Evolutionary conservation across 2,888 invertebrate species (phyloP), one percentile per base, ranked within the genome.

Genomic region (Cephus rjabovi): DNA sequence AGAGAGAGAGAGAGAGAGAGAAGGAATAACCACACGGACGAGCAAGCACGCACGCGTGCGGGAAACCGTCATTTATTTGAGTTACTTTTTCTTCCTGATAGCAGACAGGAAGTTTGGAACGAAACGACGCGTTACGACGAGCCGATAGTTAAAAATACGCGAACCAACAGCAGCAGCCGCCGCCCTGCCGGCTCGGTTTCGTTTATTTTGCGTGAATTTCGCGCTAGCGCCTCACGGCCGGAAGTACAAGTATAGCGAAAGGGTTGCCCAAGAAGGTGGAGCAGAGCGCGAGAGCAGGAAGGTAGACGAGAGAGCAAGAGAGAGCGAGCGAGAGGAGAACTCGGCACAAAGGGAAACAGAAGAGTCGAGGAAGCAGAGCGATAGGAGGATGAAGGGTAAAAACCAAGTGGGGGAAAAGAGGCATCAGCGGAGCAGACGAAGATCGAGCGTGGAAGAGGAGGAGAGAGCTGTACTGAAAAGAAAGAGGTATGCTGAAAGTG

Each of bases 171-270:
- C 40, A 23, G 40, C 40, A 6, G 40, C 23, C 40, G 71, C 15
- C 31, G 71, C 11, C 33, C 71, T 71, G 23, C 40, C 40, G 40
- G 23, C 40, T 77, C 33, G 69, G 77, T 80, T 79, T 85, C 84
- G 84, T 89, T 89, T 89, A 87, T 89, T 89, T 89, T 85, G 86
- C 85, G 84, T 83, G 88, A 87, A 87, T 86, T 88, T 88, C 83
- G 89, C 88, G 84, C 83, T 87, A 84, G 83, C 40, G 40, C 81
- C 81, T 80, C 85, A 85, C 87, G 87, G 82, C 88, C 89, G 89
- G 89, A 89, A 90, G 89, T 90, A 88, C 88, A 86, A 89, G 88
- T 89, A 89, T 88, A 88, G 89, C 83, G 82, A 78, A 75, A 79
- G 75, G 77, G 74, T 33, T 33, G 71, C 71, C 71, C 71, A 78